Evolutionary conservation across 1,140 invertebrate genomes (phyloP), one percentile per base, ranked within the genome.

Genomic region (Ridgeia piscesae): DNA sequence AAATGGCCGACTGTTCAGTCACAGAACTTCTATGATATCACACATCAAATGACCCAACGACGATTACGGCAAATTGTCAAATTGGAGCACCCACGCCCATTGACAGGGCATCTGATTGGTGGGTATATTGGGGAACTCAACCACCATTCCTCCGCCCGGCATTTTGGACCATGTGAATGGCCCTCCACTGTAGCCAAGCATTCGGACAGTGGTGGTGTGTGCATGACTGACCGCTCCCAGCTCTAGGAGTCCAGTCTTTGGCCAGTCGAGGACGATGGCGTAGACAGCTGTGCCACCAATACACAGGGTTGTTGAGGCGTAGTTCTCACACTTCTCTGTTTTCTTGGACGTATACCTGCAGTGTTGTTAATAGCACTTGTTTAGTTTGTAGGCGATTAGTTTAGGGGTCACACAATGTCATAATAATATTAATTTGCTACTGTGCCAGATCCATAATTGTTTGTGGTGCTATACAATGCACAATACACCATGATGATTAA

Each of bases 221-320:
- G 91, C 42, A 21, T 34, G 34, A 58, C 33, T 91, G 48, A 58
- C 91, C 11, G 91, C 34, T 9, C 35, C 34, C 17, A 91, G 48
- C 42, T 48, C 8, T 48, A 91, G 34, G 48, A 17, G 34, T 11
- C 33, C 91, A 35, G 91, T n/a, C 34, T 35, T 58, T 8, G 91
- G 91, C 91, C 91, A 91, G 34, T 91, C 35, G 1, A 91, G 91
- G 48, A 50, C 42, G 11, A 91, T 91, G 48, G 91, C 91, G 42
- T 91, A 91, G 14, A 91, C 91, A 27, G 34, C 17, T 21, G 8
- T 91, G 34, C 6, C 42, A 48, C 27, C 31, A 1, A 35, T 34
- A 33, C 33, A 90, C 33, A 0, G 9, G 4, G 33, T 31, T 17
- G 35, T 34, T 34, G 33, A 34, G 35, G 17, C n/a, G 31, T 35